Evolutionary conservation across 2,113 vertebrate genomes (phyloP).

Genomic region (Isichthys henryi): DNA sequence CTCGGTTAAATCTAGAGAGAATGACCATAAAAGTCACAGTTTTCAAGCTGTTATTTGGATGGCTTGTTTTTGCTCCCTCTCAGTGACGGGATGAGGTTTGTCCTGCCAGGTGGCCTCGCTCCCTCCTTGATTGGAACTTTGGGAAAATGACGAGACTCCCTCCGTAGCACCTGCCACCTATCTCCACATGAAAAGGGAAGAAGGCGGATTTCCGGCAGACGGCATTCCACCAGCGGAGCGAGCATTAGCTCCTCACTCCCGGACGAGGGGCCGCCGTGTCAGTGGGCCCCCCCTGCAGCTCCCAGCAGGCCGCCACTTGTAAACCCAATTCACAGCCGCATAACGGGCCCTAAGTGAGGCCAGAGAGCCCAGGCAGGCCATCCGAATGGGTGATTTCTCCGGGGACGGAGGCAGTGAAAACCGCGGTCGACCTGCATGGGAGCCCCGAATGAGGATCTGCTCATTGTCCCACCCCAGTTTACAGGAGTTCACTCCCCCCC

Average conservation of each 20-base stretch:
- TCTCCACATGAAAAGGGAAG: neutral
- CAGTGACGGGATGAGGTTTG: neutral
- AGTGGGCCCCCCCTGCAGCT: neutral
- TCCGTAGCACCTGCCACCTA: neutral
- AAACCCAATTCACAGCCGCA: neutral
- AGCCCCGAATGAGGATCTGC: too few relatives aligned
- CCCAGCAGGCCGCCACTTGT: conserved; percentile 3
- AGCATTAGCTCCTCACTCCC: neutral
- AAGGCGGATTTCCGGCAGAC: neutral
- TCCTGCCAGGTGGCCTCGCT: neutral
- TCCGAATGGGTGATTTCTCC: neutral
- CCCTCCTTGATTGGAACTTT: neutral
- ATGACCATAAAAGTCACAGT: neutral
- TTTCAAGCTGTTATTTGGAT: too few relatives aligned
- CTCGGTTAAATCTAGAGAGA: neutral
- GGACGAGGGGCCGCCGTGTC: neutral
- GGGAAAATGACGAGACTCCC: neutral
- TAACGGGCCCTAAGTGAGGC: neutral
- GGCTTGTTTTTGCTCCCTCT: too few relatives aligned
- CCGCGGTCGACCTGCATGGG: too few relatives aligned
- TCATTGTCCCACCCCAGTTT: neutral
- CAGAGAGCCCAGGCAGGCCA: neutral
- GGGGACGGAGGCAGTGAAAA: neutral
- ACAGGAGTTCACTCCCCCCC: neutral
- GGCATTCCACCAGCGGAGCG: neutral